These are phyloP conservation scores for Drosophila mercatorum DNA, from an alignment of 2,888 invertebrate genomes.

Conservation along the genomic window DNA sequence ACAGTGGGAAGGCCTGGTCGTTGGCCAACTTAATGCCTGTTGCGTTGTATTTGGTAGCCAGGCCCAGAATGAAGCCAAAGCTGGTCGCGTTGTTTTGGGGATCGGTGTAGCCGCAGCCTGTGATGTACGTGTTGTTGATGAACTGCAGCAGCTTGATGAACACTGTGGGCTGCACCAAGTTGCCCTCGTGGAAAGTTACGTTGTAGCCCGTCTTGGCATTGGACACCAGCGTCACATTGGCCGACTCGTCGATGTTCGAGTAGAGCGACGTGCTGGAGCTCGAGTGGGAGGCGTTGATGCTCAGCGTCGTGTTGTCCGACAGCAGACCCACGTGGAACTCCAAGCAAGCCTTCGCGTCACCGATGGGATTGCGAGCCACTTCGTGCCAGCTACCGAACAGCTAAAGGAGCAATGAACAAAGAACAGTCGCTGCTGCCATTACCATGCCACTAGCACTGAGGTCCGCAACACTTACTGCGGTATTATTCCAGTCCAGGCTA, in stretches of 20 bases:
- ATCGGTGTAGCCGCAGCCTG: constrained; percentile 58
- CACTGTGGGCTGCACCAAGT: background rate
- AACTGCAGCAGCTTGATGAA: constrained; percentile 49
- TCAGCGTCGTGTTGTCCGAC: constrained; percentile 36
- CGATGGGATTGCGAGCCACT: constrained; percentile 60
- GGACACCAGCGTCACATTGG: constrained; percentile 25
- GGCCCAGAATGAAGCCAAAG: constrained; percentile 57
- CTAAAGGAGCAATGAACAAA: constrained; percentile 34
- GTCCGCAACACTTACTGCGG: constrained; percentile 48
- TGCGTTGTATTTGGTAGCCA: background rate
- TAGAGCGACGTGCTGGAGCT: constrained; percentile 22
- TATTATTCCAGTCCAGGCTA: constrained; percentile 48
- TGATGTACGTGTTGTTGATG: constrained; percentile 33
- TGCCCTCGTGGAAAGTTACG: constrained; percentile 25
- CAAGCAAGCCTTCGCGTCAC: constrained; percentile 38
- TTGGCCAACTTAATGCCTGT: constrained; percentile 19
- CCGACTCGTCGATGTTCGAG: constrained; percentile 24
- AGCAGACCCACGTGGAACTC: constrained; percentile 12
- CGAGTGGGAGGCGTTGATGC: constrained; percentile 44
- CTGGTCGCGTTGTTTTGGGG: constrained; percentile 16
- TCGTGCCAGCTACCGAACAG: constrained; percentile 56
- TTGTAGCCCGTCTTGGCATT: constrained; percentile 42
- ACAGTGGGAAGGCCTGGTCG: constrained; percentile 30
- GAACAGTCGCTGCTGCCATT: background rate
- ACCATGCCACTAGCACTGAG: background rate